These are phyloP conservation scores for Bombus pascuorum DNA, from an alignment of 1,140 invertebrate species.

Conservation along the genomic window DNA sequence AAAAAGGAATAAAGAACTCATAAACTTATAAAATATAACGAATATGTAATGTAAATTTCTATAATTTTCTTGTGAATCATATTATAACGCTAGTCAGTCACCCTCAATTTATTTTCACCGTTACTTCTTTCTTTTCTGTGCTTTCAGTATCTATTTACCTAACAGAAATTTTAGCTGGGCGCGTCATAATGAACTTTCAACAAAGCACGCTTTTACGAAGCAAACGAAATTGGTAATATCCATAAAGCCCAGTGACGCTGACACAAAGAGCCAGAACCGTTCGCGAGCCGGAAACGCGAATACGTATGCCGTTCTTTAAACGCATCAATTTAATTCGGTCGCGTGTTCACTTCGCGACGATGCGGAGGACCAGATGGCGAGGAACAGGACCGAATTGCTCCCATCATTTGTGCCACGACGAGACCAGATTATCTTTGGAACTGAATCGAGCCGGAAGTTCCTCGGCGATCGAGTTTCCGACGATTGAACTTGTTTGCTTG, in stretches of 20 bases:
- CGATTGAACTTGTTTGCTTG: slow-evolving; percentile 20
- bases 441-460: slow-evolving; percentile 17
- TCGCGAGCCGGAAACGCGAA: slow-evolving; percentile 9
- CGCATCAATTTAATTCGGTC: slow-evolving; percentile 59
- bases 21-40: too few relatives aligned
- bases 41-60: too few relatives aligned
- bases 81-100: too few relatives aligned
- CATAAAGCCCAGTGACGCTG: slow-evolving; percentile 51
- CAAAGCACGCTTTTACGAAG: background rate
- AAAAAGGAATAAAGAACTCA: too few relatives aligned
- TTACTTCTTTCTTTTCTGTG: background rate
- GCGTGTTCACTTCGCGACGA: slow-evolving; percentile 35
- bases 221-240: slow-evolving; percentile 67
- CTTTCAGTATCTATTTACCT: background rate
- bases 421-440: slow-evolving; percentile 28
- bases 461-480: slow-evolving; percentile 12
- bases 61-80: too few relatives aligned
- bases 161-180: background rate
- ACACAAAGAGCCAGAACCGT: background rate
- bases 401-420: slow-evolving; percentile 40
- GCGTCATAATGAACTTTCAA: background rate
- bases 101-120: too few relatives aligned
- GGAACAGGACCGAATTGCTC: slow-evolving; percentile 53
- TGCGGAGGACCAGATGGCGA: slow-evolving; percentile 52
- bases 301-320: slow-evolving; percentile 54